Conservation (phyloP, 2,797 vertebrate species). For the Lates japonicus region DNA sequence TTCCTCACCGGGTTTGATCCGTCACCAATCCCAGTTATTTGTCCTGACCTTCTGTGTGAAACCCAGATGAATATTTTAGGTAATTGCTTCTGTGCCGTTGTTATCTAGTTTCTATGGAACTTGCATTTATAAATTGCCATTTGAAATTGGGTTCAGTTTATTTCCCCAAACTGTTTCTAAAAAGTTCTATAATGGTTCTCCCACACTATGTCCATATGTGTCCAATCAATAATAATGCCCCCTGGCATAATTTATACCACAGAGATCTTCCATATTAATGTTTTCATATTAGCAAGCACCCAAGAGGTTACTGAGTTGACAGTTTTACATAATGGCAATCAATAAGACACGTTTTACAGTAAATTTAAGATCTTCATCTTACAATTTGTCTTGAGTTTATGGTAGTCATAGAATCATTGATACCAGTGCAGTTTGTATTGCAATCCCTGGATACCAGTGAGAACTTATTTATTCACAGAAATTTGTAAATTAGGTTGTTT, state of each 20-base stretch:
- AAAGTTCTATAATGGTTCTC: slow-evolving; percentile 45
- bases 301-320: slow-evolving; percentile 30
- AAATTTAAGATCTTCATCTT: neutral
- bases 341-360: slow-evolving; percentile 34
- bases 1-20: slow-evolving; percentile 44
- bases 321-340: slow-evolving; percentile 40
- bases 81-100: slow-evolving; percentile 55
- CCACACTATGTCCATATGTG: slow-evolving; percentile 52
- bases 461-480: neutral
- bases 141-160: slow-evolving; percentile 56
- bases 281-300: slow-evolving; percentile 46
- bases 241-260: slow-evolving; percentile 56
- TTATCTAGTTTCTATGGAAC: slow-evolving; percentile 36
- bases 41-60: slow-evolving; percentile 42
- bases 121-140: slow-evolving; percentile 50
- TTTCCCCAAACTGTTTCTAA: slow-evolving; percentile 45
- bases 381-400: neutral
- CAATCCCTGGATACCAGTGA: neutral
- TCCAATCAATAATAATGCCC: slow-evolving; percentile 64
- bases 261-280: slow-evolving; percentile 58
- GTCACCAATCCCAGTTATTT: slow-evolving; percentile 53
- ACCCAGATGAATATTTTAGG: slow-evolving; percentile 48
- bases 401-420: neutral
- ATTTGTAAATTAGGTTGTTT: neutral
- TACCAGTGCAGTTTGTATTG: neutral